Evolutionary conservation across 30 jellyfish, hydroid and myxozoan genomes (phyloP).

Genomic region (Mastigias papua): DNA sequence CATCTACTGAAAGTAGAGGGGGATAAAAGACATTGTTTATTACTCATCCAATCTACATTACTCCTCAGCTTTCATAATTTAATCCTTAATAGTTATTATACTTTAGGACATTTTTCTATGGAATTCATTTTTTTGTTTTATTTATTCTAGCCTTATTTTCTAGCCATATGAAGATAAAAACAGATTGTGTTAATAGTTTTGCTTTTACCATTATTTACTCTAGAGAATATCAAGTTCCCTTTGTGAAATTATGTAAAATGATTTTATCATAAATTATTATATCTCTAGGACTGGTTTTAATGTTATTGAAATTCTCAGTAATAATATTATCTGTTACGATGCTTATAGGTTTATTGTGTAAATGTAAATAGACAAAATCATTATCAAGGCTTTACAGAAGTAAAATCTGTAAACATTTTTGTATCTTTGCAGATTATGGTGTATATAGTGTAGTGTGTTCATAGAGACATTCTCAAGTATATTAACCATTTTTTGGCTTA

Average conservation of each 20-base stretch:
- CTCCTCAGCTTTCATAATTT: too few species aligned
- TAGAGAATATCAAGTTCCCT: not conserved
- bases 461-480: not conserved
- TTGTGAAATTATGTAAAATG: constrained; percentile 35
- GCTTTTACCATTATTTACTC: not conserved
- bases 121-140: not conserved
- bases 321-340: not conserved
- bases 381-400: constrained; percentile 37
- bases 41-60: too few species aligned
- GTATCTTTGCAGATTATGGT: not conserved
- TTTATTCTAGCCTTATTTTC: not conserved
- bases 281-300: constrained; percentile 5
- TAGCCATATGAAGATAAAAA: too few species aligned
- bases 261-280: constrained; percentile 41
- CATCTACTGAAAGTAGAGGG: too few species aligned
- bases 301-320: not conserved
- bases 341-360: not conserved
- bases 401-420: not conserved
- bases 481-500: not conserved
- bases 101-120: too few species aligned
- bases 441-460: not conserved
- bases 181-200: constrained; percentile 11
- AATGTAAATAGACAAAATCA: constrained; percentile 4
- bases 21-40: too few species aligned
- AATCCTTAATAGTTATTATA: too few species aligned